A percentile compares a stretch with the other conserved stretches of the same genome.
These are phyloP conservation scores for Myopa tessellatipennis DNA, from an alignment of 2,888 invertebrate species.

Conservation along the genomic window DNA sequence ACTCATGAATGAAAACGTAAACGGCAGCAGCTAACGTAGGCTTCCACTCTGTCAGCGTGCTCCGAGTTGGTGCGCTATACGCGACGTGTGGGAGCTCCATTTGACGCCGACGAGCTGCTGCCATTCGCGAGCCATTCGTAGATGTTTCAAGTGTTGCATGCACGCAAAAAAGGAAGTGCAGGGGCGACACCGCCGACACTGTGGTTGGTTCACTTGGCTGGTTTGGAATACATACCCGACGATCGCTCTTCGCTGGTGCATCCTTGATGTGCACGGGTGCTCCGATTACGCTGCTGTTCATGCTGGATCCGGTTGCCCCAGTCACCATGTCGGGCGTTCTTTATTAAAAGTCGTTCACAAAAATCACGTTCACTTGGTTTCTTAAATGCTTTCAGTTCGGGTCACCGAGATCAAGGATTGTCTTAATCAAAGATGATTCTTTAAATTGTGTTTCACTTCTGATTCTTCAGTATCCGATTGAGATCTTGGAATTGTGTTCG, in stretches of 20 bases:
- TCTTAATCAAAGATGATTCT: not conserved
- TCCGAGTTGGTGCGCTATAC: constrained; percentile 7
- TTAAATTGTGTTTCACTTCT: constrained; percentile 43
- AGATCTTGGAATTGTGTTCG: not conserved
- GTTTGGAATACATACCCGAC: constrained; percentile 64
- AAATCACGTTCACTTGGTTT: constrained; percentile 33
- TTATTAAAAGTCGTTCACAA: constrained; percentile 21
- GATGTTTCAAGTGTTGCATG: constrained; percentile 29
- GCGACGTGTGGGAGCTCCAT: constrained; percentile 54
- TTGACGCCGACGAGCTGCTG: constrained; percentile 36
- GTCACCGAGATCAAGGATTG: not conserved
- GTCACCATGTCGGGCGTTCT: constrained; percentile 62
- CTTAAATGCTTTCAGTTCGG: constrained; percentile 16
- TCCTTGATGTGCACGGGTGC: constrained; percentile 58
- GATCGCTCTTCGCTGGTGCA: constrained; percentile 65
- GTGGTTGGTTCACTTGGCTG: not conserved
- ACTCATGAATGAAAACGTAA: constrained; percentile 49
- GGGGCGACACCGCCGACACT: constrained; percentile 10
- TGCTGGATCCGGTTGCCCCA: constrained; percentile 63
- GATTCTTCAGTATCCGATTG: not conserved
- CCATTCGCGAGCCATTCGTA: constrained; percentile 1
- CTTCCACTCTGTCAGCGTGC: constrained; percentile 46
- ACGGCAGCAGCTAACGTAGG: constrained; percentile 32
- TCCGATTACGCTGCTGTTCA: constrained; percentile 63
- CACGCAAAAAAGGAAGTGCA: constrained; percentile 62